Evolutionary conservation across 2,797 vertebrate species (phyloP), one percentile per base, ranked within the genome.

Genomic region (Sebastiscus tertius): DNA sequence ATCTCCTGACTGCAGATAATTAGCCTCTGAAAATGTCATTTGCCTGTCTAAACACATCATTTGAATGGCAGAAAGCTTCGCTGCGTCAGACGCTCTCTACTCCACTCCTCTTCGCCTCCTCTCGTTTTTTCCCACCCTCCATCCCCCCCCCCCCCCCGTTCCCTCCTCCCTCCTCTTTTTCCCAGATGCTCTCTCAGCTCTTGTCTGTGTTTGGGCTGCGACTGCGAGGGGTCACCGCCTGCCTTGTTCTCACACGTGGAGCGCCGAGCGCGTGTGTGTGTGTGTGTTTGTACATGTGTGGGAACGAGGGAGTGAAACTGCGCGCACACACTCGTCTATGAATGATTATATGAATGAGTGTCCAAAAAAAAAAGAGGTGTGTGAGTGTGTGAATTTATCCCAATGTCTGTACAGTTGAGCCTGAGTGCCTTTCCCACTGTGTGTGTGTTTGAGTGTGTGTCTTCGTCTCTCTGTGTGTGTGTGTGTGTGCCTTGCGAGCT

Each of bases 161-260:
- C 39, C 39, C 14, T 42, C 39, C 62, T 68, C 72, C 77, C 67
- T 36, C 59, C 75, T 22, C 75, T 80, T 87, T 72, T 87, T 87
- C 85, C 82, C 89, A 91, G 87, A 94, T 91, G 88, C 92, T 92
- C 90, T 88, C 89, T 88, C 56, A 65, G 88, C 92, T 90, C 92
- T 92, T 84, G 91, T 90, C 92, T 94, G 93, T 94, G 94, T 94
- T 95, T 94, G 92, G 94, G 91, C 88, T 93, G 90, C 74, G 72
- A 92, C 94, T 94, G 93, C 60, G 71, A 92, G 92, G 88, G 94
- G 94, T 95, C 94, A 94, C 85, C 85, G 92, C 83, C 91, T 90
- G 92, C 85, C 92, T 93, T 94, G 93, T 94, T 92, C 92, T 94
- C 90, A 93, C 94, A 91, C 70, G 76, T 86, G 91, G 90, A 92